Conservation (phyloP, 2,888 invertebrate genomes). For the Coleophora deauratella region DNA sequence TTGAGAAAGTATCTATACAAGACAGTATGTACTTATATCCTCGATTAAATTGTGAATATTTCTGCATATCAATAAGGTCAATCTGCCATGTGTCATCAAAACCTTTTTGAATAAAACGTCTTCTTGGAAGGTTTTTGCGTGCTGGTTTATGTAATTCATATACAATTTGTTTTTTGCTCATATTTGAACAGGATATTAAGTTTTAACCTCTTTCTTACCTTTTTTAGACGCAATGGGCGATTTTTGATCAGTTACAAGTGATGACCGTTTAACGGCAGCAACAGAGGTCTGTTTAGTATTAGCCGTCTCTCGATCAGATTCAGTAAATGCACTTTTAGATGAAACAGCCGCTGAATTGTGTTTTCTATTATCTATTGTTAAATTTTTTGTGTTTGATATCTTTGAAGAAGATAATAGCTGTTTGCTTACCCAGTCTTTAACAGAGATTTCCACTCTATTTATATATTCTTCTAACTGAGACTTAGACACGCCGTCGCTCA, state of each 20-base stretch:
- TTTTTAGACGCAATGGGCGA: neutral
- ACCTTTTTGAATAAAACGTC: constrained; percentile 31
- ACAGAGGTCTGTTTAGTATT: no score
- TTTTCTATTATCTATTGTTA: no score
- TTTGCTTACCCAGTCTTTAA: no score
- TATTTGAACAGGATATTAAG: neutral
- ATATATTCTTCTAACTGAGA: no score
- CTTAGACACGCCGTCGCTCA: no score
- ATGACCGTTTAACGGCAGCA: neutral
- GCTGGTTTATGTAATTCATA: constrained; percentile 12
- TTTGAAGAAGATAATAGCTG: no score
- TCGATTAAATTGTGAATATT: constrained; percentile 10
- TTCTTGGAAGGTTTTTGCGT: constrained; percentile 31
- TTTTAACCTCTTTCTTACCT: neutral
- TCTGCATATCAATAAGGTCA: constrained; percentile 32
- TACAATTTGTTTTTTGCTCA: constrained; percentile 5
- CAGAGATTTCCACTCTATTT: no score
- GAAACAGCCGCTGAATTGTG: no score
- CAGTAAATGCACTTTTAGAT: no score
- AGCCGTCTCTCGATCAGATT: no score
- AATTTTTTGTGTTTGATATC: no score
- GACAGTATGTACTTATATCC: constrained; percentile 9
- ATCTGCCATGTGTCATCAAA: constrained; percentile 47
- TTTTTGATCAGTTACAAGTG: neutral
- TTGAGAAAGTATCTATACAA: constrained; percentile 12